Percentiles rank a stretch among this genome's conserved stretches.
Evolutionary conservation across 2,888 invertebrate genomes (phyloP).

Genomic region (Meiosimyza decipiens): DNA sequence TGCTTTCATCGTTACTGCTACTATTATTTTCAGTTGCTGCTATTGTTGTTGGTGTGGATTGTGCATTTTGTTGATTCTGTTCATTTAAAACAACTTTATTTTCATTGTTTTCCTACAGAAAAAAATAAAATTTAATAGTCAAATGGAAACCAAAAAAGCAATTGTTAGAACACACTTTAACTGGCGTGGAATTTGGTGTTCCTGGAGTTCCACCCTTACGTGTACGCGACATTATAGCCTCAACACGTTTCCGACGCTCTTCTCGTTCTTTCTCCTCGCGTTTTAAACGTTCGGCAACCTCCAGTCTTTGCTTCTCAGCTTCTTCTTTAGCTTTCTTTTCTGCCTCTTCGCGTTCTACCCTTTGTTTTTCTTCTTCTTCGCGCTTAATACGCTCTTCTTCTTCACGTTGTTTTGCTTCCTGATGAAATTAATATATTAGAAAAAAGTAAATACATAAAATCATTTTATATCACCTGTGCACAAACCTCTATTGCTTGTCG

Average conservation of each 20-base stretch:
- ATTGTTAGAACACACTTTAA: constrained; percentile 55
- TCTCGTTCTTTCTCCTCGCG: constrained; percentile 91
- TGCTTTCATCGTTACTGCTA: constrained; percentile 47
- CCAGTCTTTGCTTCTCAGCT: constrained; percentile 83
- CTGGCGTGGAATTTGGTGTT: constrained; percentile 60
- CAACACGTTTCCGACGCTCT: constrained; percentile 88
- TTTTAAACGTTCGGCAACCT: constrained; percentile 83
- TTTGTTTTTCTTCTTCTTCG: constrained; percentile 74
- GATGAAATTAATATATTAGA: constrained; percentile 41
- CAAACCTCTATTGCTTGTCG: constrained; percentile 81
- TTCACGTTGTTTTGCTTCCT: constrained; percentile 81
- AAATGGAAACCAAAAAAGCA: constrained; percentile 10
- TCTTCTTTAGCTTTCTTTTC: constrained; percentile 85
- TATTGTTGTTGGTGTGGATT: constrained; percentile 35
- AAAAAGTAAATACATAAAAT: not conserved
- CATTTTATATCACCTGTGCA: not conserved
- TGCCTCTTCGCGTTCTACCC: constrained; percentile 79
- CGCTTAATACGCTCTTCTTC: constrained; percentile 80
- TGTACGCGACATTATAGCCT: constrained; percentile 93
- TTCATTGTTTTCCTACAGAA: constrained; percentile 53
- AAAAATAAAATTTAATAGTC: constrained; percentile 20
- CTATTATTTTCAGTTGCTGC: constrained; percentile 44
- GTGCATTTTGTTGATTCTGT: constrained; percentile 38
- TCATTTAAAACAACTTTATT: constrained; percentile 43
- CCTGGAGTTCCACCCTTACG: constrained; percentile 65